Evolutionary conservation across 2,113 vertebrate species (phyloP), one percentile per base, ranked within the genome.

Genomic region (Acanthochromis polyacanthus): DNA sequence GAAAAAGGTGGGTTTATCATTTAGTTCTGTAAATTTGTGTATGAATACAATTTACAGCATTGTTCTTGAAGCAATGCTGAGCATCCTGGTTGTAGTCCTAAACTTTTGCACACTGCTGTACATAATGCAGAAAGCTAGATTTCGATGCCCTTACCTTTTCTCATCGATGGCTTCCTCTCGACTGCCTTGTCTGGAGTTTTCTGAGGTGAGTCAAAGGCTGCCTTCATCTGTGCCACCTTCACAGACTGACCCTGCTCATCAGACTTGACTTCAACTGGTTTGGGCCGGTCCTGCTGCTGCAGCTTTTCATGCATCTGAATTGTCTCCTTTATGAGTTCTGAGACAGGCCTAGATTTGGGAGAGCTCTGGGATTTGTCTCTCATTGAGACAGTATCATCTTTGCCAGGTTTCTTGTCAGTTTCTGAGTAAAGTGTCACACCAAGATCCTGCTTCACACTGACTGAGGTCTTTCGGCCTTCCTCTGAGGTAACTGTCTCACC

Each of bases 181-280:
- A 89, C 4, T 5, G 65, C 43, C 78, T 88, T 95, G 32, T 94
- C 94, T 0, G 87, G 78, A 36, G 91, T 89, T 86, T 93, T 95
- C 63, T 93, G 93, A 62, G 88, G 76, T 0, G 68, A 58, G 76
- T 95, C 95, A 50, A 95, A 95, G 2, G 95, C 89, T 0, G 92
- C 94, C 87, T 94, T 95, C 91, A 95, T 95, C 86, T 93, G 91
- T 10, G 95, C 93, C 69, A 95, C 94, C 74, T 94, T 95, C 60
- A 94, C 79, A 0, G 89, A 92, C 46, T 91, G 93, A 40, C 79
- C 80, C 55, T 89, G 84, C 69, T 95, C 95, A 0, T 95, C 93
- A 4, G 36, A 8, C 66, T 86, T 93, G 15, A 83, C 58, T 56
- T 93, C 94, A 12, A 66, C 12, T 28, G 85, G 69, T 84, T 91